Evolutionary conservation across 1,140 invertebrate genomes (phyloP).

Genomic region (Drosophila bocki): DNA sequence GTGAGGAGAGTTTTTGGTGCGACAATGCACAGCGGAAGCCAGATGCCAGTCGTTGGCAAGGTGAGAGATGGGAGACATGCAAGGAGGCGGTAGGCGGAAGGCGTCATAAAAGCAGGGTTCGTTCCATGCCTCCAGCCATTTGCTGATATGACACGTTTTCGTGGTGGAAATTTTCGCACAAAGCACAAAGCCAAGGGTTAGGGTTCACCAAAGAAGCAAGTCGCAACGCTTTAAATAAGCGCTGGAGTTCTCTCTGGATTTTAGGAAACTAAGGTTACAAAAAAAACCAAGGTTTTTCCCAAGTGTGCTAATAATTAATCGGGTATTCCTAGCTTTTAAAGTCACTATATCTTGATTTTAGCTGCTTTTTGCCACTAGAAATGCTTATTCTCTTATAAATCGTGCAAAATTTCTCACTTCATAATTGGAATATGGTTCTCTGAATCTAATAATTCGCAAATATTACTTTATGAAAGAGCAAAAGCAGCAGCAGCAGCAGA

Average conservation of each 20-base stretch:
- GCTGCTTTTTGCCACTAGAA: too few species aligned
- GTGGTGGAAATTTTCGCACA: slow-evolving; percentile 20
- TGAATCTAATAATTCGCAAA: slow-evolving; percentile 8
- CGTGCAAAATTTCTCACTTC: not conserved
- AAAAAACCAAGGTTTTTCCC: not conserved
- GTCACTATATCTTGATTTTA: too few species aligned
- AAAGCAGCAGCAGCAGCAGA: not conserved
- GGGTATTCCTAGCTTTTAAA: not conserved
- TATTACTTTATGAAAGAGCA: slow-evolving; percentile 13
- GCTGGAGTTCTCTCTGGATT: not conserved
- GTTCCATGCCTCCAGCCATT: slow-evolving; percentile 13
- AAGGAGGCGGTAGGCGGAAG: not conserved
- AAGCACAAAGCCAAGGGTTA: slow-evolving; percentile 13
- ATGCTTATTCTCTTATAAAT: not conserved
- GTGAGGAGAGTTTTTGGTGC: slow-evolving; percentile 13
- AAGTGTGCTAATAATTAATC: too few species aligned
- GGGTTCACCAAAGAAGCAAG: slow-evolving; percentile 11
- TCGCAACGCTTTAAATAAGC: not conserved
- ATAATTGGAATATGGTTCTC: not conserved
- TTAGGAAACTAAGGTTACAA: too few species aligned
- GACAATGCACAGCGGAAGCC: slow-evolving; percentile 15
- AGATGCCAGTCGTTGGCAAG: slow-evolving; percentile 9
- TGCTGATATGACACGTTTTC: slow-evolving; percentile 22
- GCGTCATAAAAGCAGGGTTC: slow-evolving; percentile 19
- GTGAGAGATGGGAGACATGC: not conserved